Evolutionary conservation across 2,888 invertebrate species (phyloP).

Genomic region (Chelonus formosanus): DNA sequence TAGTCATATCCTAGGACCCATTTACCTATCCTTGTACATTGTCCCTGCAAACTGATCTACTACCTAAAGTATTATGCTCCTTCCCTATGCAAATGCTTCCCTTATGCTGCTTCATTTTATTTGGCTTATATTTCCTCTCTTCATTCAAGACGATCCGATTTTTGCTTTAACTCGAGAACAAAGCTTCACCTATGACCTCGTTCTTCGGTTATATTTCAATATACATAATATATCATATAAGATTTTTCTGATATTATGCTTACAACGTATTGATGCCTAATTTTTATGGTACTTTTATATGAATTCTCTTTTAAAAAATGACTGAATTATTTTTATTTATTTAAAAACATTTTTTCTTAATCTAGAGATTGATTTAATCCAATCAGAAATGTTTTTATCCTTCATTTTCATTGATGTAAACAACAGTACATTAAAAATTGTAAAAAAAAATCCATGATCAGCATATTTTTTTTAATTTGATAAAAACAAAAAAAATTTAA

Average conservation of each 20-base stretch:
- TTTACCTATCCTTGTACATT: constrained; percentile 18
- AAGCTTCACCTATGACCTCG: constrained; percentile 24
- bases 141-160: constrained; percentile 40
- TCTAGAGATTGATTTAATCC: too few relatives aligned
- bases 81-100: constrained; percentile 33
- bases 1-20: constrained; percentile 22
- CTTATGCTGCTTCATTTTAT: constrained; percentile 25
- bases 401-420: too few relatives aligned
- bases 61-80: constrained; percentile 18
- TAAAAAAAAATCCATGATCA: too few relatives aligned
- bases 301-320: too few relatives aligned
- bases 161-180: constrained; percentile 30
- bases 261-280: too few relatives aligned
- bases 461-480: too few relatives aligned
- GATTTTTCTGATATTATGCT: background rate
- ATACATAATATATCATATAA: constrained; percentile 1
- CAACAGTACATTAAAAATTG: too few relatives aligned
- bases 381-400: too few relatives aligned
- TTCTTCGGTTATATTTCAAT: background rate
- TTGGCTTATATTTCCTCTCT: constrained; percentile 23
- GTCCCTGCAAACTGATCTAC: constrained; percentile 20
- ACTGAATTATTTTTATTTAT: too few relatives aligned
- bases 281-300: too few relatives aligned
- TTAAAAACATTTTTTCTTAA: too few relatives aligned
- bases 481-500: too few relatives aligned